Evolutionary conservation across 2,888 invertebrate genomes (phyloP).

Genomic region (Blastobasis adustella): DNA sequence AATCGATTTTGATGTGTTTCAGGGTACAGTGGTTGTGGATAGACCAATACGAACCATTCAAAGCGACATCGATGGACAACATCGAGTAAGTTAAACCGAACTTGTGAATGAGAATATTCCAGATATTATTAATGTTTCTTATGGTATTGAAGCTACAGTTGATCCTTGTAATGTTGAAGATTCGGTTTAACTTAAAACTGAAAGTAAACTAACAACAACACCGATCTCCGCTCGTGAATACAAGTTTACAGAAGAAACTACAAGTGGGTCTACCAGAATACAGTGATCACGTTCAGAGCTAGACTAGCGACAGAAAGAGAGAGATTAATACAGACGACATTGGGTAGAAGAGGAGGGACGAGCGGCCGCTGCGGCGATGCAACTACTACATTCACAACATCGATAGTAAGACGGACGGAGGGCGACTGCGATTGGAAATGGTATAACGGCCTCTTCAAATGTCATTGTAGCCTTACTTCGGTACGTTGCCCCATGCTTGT

Average conservation of each 20-base stretch:
- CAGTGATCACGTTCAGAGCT: constrained; percentile 57
- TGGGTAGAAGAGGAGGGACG: constrained; percentile 60
- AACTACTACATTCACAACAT: constrained; percentile 70
- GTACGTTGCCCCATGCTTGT: background rate
- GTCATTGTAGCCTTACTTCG: constrained; percentile 8
- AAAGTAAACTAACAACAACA: constrained; percentile 63
- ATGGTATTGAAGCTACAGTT: background rate
- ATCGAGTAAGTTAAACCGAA: constrained; percentile 63
- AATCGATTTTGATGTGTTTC: constrained; percentile 51
- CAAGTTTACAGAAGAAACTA: constrained; percentile 66
- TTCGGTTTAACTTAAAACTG: constrained; percentile 44
- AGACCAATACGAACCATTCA: constrained; percentile 68
- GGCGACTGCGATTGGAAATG: constrained; percentile 62
- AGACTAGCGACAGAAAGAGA: constrained; percentile 62
- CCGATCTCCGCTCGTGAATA: constrained; percentile 62
- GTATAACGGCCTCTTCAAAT: constrained; percentile 41
- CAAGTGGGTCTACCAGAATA: constrained; percentile 63
- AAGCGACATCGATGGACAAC: constrained; percentile 73
- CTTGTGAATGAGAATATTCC: constrained; percentile 14
- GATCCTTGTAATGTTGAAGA: constrained; percentile 8
- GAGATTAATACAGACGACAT: constrained; percentile 57
- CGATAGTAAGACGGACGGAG: constrained; percentile 65
- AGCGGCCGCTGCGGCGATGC: constrained; percentile 64
- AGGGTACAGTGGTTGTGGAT: constrained; percentile 55
- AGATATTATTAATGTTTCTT: constrained; percentile 1